Evolutionary conservation across 2,797 vertebrate species (phyloP), one percentile per base, ranked within the genome.

Genomic region (Crocidura indochinensis): DNA sequence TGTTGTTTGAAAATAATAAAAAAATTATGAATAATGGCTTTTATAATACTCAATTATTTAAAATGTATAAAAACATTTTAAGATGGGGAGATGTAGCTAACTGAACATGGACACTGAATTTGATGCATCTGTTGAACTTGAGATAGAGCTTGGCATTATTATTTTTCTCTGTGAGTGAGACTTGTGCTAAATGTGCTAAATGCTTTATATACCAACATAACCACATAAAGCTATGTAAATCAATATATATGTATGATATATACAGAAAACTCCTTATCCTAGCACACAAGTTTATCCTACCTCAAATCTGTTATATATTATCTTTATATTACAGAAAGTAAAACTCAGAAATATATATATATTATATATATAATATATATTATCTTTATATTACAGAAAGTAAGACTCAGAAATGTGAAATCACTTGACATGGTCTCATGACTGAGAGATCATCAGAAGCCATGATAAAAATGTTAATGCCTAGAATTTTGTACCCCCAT

Each of bases 261-360:
- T 11, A 60, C 20, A 60, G 17, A 17, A 60, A 60, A 60, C 56
- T 60, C 17, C 56, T 60, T 20, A 60, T 20, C 15, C 20, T 60
- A 60, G 17, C 56, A 60, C 17, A 60, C 56, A 60, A 19, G 20
- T 17, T 20, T 20, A 15, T 60, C 56, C 17, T 15, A 6, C 56
- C 56, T 20, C 14, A 60, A 60, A 60, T 60, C 17, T 20, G n/a
- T 38, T 14, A 74, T 73, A 78, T 72, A 31, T 29, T 73, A 44
- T 85, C 24, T 91, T 83, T 24, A 71, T 68, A 88, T 81, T 38
- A 91, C 20, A 92, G 10, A 77, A 8, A 91, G n/a, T 17, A 92
- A 84, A 71, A 49, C 71, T 92, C 51, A 88, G 67, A 92, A 87
- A 92, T 10, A n/a, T n/a, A n/a, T n/a, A n/a, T n/a, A n/a, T n/a